Evolutionary conservation across 2,113 vertebrate genomes (phyloP), one percentile per base, ranked within the genome.

Genomic region (Cervus canadensis): DNA sequence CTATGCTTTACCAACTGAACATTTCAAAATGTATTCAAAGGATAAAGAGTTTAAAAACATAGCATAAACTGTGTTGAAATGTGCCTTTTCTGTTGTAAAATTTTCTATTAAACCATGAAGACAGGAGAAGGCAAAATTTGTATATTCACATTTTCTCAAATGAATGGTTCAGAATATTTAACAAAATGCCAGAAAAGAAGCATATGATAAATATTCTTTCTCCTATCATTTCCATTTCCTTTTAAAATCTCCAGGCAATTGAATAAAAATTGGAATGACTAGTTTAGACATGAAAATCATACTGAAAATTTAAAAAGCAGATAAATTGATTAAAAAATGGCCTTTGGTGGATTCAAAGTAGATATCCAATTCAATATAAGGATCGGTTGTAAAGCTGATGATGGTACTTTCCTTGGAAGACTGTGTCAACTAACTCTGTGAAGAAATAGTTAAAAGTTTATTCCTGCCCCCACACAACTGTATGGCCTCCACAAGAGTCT

Each of bases 281-380:
- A 74, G 40, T 93, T 91, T 83, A 97, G 95, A 97, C 79, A 87
- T 25, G 23, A 98, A 97, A 62, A 52, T 94, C 91, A 96, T 48
- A 94, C 89, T 97, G 48, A 84, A 98, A 56, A 89, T 92, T 92
- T 89, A 84, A 54, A 40, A 97, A 95, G 9, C 14, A 98, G 23
- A 62, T 84, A 90, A 94, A 33, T 15, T 59, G 40, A 89, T 96
- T 96, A 57, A 93, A 86, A 97, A 97, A 59, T 54, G 52, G 10
- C 33, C 50, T 88, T 95, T 56, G 45, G 94, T 84, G 1, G 87
- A 95, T n/a, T 16, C 21, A 81, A 83, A 71, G 25, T 4, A 0
- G 2, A 94, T 71, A 93, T 21, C 74, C 15, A 96, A 15, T 82
- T 91, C 25, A 93, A 26, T 25, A 64, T 33, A 96, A 88, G 25